These are phyloP conservation scores for Chelon labrosus DNA, from an alignment of 2,797 vertebrate genomes.

Conservation along the genomic window DNA sequence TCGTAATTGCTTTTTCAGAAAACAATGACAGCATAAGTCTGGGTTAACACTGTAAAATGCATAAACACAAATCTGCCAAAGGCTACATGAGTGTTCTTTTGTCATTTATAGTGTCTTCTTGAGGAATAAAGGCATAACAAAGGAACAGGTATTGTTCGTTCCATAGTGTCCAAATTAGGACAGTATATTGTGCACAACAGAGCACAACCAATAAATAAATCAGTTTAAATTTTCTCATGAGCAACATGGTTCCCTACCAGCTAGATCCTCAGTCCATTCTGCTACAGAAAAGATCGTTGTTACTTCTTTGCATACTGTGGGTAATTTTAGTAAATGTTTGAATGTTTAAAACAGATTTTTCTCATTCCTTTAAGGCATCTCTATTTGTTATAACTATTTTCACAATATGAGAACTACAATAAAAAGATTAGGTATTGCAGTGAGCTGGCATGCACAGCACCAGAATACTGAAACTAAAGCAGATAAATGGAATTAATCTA, in stretches of 20 bases:
- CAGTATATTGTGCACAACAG: too few species aligned
- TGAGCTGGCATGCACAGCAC: too few species aligned
- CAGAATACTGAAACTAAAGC: neutral
- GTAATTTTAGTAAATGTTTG: too few species aligned
- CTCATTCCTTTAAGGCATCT: neutral
- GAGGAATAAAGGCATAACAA: neutral
- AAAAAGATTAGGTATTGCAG: too few species aligned
- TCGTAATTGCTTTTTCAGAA: slow-evolving; percentile 49
- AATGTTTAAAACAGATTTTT: too few species aligned
- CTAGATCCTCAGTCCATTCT: too few species aligned
- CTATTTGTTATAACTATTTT: too few species aligned
- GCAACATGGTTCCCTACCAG: too few species aligned
- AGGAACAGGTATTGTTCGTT: neutral
- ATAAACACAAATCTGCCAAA: slow-evolving; percentile 1
- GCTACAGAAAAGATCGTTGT: too few species aligned
- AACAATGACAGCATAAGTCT: slow-evolving; percentile 40
- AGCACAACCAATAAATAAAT: too few species aligned
- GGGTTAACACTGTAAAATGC: slow-evolving; percentile 15
- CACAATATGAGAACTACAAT: neutral
- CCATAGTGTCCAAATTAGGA: neutral
- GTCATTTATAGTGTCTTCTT: neutral
- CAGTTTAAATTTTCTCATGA: too few species aligned
- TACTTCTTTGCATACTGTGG: too few species aligned
- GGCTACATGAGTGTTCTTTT: neutral
- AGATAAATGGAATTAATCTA: neutral